Base-by-base conservation (phyloP, 2,888 invertebrate genomes). In the Metellina segmentata region DNA sequence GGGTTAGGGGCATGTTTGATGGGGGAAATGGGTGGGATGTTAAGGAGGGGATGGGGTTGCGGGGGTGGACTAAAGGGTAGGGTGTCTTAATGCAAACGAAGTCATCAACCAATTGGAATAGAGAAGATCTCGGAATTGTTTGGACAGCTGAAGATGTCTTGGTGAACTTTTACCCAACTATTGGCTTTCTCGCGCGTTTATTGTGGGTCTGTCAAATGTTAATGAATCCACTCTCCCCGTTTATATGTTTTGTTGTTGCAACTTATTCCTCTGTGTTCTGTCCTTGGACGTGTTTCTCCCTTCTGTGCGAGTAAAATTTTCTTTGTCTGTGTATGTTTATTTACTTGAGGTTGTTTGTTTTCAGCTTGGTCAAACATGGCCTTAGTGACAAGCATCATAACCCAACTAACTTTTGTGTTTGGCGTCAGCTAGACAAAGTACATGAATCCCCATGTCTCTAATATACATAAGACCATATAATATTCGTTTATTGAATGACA, bases 101-200 rank as follows among this genome's bases (percentile, higher is more conserved):
- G 83, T 85, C 83, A 85, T 85, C 83, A 85, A 85, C 52, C 72
- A 85, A 74, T 85, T 72, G 83, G 83, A 52, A 79, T 61, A 11
- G 16, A 61, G 61, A 16, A 16, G 61, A 61, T 11, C 61, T 34
- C 0, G 61, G 61, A 61, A 61, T 61, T 61, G 61, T 61, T 61
- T 61, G 61, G 61, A 61, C 61, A 61, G 61, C 61, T 61, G 61
- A 16, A 61, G 61, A 61, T 1, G 61, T 2, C 34, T 13, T 61
- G 61, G 61, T 11, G 61, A 16, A 61, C 61, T 61, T 16, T 61
- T 61, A 61, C 34, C 34, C 34, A 34, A 34, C 34, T 34, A 16
- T 61, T 61, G 61, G 61, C 61, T 16, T 11, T 61, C 61, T 61
- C 16, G 13, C 13, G 11, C 61, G 5, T 61, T 61, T 61, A 61